Evolutionary conservation across 2,797 vertebrate species (phyloP), one percentile per base, ranked within the genome.

Genomic region (Denticeps clupeoides): DNA sequence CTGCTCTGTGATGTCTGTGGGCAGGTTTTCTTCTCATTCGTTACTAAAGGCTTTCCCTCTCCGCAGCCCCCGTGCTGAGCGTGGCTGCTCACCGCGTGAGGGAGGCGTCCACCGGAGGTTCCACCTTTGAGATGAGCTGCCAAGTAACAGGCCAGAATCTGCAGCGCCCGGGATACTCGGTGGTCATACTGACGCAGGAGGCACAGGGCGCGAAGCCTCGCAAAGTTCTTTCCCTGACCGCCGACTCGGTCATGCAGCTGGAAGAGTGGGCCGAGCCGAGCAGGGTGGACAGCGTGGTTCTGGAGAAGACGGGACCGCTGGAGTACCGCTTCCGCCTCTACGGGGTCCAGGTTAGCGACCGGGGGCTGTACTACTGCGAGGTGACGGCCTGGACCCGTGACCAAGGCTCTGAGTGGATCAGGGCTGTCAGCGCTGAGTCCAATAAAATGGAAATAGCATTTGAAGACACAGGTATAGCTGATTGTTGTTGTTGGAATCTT

Each of bases 41-140:
- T n/a, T n/a, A n/a, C n/a, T n/a, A n/a, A n/a, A n/a, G n/a, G n/a
- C n/a, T 21, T 8, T 6, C 3, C 60, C 61, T 67, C 11, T 0
- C 73, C 78, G 49, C 77, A 97, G 93, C 74, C 60, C 89, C 89
- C 2, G 51, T 60, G 1, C 71, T 97, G 0, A 84, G 79, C n/a
- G 85, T 90, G 18, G 71, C 76, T 23, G 91, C 90, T 0, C 76
- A 77, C 33, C 82, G 76, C n/a, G 12, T 83, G 24, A 88, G 88
- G 28, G 83, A 87, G 0, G 89, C 87, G 38, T 84, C 89, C 0
- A 82, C 82, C 13, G 87, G 85, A 2, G 91, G 94, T 13, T 86
- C 88, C 19, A 93, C 89, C 1, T 98, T 98, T 50, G 92, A 97
- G 76, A 93, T 98, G 92, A 87, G 77, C 6, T 97, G 93, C 75